Percentiles rank a stretch among this genome's conserved stretches.
Conservation (phyloP, 2,888 invertebrate species). For the Sinopyrophorus schimmeli region DNA sequence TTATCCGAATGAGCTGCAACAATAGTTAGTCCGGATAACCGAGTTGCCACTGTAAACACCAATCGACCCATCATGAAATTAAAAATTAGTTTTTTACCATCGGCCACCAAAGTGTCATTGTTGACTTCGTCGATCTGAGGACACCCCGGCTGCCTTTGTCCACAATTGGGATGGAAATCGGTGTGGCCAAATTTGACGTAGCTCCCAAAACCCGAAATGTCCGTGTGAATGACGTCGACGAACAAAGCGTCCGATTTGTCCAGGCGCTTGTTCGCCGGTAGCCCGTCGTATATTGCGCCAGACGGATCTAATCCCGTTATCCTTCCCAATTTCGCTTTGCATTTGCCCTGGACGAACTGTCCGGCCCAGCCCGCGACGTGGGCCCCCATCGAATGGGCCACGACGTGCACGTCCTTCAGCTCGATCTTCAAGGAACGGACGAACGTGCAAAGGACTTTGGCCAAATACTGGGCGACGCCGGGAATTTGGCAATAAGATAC, state of each 20-base stretch:
- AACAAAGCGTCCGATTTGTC: conserved; percentile 61
- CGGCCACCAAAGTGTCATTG: neutral
- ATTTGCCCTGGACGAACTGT: conserved; percentile 9
- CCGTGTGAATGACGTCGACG: conserved; percentile 66
- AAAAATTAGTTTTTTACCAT: too few relatives aligned
- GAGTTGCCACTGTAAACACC: too few relatives aligned
- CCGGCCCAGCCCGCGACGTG: conserved; percentile 32
- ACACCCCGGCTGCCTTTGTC: neutral
- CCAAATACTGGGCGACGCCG: too few relatives aligned
- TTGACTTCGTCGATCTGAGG: neutral
- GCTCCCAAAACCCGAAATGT: conserved; percentile 58
- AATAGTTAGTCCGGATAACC: too few relatives aligned
- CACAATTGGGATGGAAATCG: conserved; percentile 63
- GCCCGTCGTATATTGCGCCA: conserved; percentile 45
- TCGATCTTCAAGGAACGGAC: neutral
- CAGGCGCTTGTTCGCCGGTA: conserved; percentile 55
- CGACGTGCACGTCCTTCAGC: conserved; percentile 22
- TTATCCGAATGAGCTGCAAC: too few relatives aligned
- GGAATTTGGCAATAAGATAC: conserved; percentile 7
- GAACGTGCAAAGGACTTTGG: neutral
- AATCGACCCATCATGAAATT: too few relatives aligned
- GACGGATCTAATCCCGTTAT: conserved; percentile 26
- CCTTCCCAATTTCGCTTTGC: conserved; percentile 16
- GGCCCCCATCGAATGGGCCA: conserved; percentile 35
- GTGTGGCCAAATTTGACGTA: conserved; percentile 55